Evolutionary conservation across 2,113 vertebrate genomes (phyloP), one percentile per base, ranked within the genome.

Genomic region (Psittacus erithacus): DNA sequence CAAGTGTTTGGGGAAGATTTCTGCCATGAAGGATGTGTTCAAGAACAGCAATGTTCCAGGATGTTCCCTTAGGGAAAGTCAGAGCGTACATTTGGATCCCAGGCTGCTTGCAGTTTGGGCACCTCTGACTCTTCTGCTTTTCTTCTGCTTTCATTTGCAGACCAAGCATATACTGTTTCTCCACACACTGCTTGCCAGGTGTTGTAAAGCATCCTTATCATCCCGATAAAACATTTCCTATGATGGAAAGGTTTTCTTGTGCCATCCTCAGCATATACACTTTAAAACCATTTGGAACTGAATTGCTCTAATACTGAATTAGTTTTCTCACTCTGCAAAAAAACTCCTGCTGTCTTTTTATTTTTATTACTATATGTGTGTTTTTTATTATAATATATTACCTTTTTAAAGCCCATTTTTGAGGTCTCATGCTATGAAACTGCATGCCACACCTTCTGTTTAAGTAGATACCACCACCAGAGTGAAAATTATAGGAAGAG

Each of bases 171-270:
- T 81, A 38, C 35, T 0, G 1, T 46, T 62, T 17, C 65, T 43
- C 60, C 41, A 74, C 0, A 0, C 16, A 0, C 49, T 52, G 43
- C 55, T 70, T 5, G 1, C 24, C 6, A 11, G 17, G 25, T 13
- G 22, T 43, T 76, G 39, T 18, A 68, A 60, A 85, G 13, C 39
- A 17, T 50, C 47, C 49, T 81, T 83, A 11, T 80, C 59, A 57
- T 13, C 49, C 64, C 65, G 41, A 74, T 74, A 59, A 22, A 46
- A 18, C 12, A 13, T 62, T 62, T 88, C 41, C 44, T 69, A 38
- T 1, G 4, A 81, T 18, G 43, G 35, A 80, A 46, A 47, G 27
- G 43, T 52, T 77, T 83, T 27, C 73, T 55, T 55, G 5, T 33
- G 53, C 44, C 3, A 0, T 70, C 41, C 49, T 59, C 33, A 13